Conservation (phyloP, 1,140 invertebrate species). For the Zaprionus ghesquierei region DNA sequence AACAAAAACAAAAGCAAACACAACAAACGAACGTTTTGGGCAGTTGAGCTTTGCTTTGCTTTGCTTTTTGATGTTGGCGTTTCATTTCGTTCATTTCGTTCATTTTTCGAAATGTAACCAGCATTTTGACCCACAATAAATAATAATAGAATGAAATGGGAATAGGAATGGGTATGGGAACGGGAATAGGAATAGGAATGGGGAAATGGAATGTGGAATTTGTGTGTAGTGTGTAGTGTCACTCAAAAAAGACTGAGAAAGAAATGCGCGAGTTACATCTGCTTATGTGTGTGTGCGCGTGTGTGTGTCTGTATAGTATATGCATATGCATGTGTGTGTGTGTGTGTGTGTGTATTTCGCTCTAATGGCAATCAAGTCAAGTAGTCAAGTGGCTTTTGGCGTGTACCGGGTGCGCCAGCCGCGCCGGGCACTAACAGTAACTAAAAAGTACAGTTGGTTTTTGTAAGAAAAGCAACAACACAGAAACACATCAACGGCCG, state of each 20-base stretch:
- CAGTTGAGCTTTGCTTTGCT: constrained; percentile 44
- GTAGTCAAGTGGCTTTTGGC: constrained; percentile 69
- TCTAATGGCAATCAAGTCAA: constrained; percentile 76
- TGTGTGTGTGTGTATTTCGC: constrained; percentile 26
- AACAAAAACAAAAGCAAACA: not conserved
- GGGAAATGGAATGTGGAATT: constrained; percentile 1
- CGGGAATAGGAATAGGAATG: constrained; percentile 12
- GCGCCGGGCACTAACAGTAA: constrained; percentile 60
- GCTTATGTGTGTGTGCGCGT: constrained; percentile 2
- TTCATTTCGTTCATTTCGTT: constrained; percentile 33
- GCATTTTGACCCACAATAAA: constrained; percentile 62
- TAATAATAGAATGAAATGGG: constrained; percentile 19
- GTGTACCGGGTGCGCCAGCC: constrained; percentile 21
- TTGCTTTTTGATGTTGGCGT: constrained; percentile 39
- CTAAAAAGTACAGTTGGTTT: constrained; percentile 79
- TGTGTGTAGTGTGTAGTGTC: constrained; percentile 15
- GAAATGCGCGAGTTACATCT: constrained; percentile 33
- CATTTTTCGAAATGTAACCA: constrained; percentile 54
- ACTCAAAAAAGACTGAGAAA: constrained; percentile 31
- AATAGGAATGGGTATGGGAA: constrained; percentile 16
- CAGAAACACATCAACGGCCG: constrained; percentile 52
- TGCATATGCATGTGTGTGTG: constrained; percentile 9
- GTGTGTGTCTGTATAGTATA: constrained; percentile 2
- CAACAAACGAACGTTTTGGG: constrained; percentile 16
- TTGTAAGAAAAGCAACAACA: constrained; percentile 66